phyloP scores from a whole-genome alignment of 2,888 invertebrate species.

The Notodonta ziczac region DNA sequence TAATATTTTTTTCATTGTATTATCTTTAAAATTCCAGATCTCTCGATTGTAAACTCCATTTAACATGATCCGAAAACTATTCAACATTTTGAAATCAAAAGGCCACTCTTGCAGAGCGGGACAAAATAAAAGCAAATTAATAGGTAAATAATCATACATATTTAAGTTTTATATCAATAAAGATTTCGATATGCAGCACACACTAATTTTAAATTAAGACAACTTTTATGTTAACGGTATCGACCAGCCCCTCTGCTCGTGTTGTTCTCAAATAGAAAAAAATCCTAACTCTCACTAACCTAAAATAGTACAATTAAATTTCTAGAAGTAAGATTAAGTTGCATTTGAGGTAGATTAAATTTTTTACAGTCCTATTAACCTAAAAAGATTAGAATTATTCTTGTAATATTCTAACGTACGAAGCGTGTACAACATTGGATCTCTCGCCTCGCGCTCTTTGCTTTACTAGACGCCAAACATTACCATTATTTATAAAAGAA shows the following conservation, averaged over 20 bases:
- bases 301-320: slow-evolving; percentile 73
- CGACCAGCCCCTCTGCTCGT: slow-evolving; percentile 56
- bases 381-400: slow-evolving; percentile 81
- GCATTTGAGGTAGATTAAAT: slow-evolving; percentile 83
- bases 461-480: slow-evolving; percentile 65
- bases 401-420: slow-evolving; percentile 68
- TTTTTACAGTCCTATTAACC: slow-evolving; percentile 84
- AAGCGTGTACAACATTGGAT: slow-evolving; percentile 76
- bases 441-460: slow-evolving; percentile 59
- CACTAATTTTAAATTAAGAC: slow-evolving; percentile 65
- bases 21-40: slow-evolving; percentile 57
- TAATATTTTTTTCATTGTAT: slow-evolving; percentile 45
- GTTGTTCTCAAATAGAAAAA: slow-evolving; percentile 71
- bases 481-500: slow-evolving; percentile 44
- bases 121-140: slow-evolving; percentile 59
- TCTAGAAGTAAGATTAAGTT: slow-evolving; percentile 80
- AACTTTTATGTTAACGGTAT: slow-evolving; percentile 50
- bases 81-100: slow-evolving; percentile 39
- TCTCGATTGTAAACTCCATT: slow-evolving; percentile 43
- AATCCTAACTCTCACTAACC: slow-evolving; percentile 75
- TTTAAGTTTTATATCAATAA: slow-evolving; percentile 65
- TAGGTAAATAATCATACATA: slow-evolving; percentile 62
- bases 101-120: slow-evolving; percentile 55
- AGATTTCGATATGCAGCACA: slow-evolving; percentile 76
- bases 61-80: slow-evolving; percentile 40